These are phyloP conservation scores for Prochilodus magdalenae DNA, from an alignment of 2,113 vertebrate species.

Conservation along the genomic window DNA sequence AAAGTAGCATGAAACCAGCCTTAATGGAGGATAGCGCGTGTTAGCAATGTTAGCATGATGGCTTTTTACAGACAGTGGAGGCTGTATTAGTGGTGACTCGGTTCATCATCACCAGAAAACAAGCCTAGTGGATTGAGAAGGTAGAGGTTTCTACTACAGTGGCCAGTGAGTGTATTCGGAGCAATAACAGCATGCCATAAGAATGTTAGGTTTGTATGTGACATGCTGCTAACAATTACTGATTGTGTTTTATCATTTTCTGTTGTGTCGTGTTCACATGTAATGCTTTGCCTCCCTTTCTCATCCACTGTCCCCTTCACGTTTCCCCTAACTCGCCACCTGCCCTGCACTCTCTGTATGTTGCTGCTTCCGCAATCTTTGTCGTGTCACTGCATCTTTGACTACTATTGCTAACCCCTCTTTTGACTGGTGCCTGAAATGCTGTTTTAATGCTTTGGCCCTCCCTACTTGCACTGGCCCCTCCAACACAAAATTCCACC, in stretches of 20 bases:
- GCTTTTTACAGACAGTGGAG: too few species aligned
- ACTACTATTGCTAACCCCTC: too few species aligned
- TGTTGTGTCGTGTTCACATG: conserved; percentile 44
- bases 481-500: conserved; percentile 54
- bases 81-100: too few species aligned
- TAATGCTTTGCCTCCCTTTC: conserved; percentile 63
- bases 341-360: neutral
- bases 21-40: too few species aligned
- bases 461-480: neutral
- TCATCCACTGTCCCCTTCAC: neutral
- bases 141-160: neutral
- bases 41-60: too few species aligned
- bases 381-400: conserved; percentile 55
- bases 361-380: neutral
- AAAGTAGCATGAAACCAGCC: too few species aligned
- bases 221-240: conserved; percentile 82
- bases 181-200: conserved; percentile 71
- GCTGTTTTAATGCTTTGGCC: conserved; percentile 20
- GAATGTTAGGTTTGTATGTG: conserved; percentile 70
- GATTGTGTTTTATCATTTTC: conserved; percentile 71
- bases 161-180: neutral
- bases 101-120: too few species aligned
- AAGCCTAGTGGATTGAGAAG: neutral
- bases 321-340: conserved; percentile 42
- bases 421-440: conserved; percentile 17